Base-by-base conservation (phyloP, 2,888 invertebrate species). In the Pyralis farinalis region DNA sequence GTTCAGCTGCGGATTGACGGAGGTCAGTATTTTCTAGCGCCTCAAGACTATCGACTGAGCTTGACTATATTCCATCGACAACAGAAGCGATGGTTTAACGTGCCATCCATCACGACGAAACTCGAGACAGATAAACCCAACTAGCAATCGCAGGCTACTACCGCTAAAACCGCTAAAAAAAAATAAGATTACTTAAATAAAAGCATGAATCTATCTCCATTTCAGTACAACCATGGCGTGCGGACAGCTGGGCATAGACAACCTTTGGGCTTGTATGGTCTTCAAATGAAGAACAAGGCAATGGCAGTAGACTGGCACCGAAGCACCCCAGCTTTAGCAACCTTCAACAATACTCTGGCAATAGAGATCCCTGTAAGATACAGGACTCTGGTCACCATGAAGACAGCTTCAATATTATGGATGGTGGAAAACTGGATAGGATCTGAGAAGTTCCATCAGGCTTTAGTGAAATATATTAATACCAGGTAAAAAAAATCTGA, bases 391-490 rank as follows among this genome's bases (percentile, higher is more conserved):
- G 79, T 87, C 29, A 69, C 73, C 0, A 75, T 79, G 78, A 87
- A 87, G 50, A 87, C 87, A 0, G 85, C 83, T 0, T 75, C 87
- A 0, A 63, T 88, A 9, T 40, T 87, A 27, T 86, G 87, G 86
- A 88, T 88, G 88, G 53, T 88, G 7, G 86, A 87, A 44, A 84
- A 86, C 40, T 88, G 88, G 86, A 49, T 88, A 0, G 80, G 74
- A 1, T 59, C 76, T 0, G 73, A 83, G 38, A 78, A 69, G 59
- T 66, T 73, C 44, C 68, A 82, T 46, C 54, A 62, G 27, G 71
- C 84, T 1, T 49, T 88, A 37, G 70, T 81, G 22, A 74, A 77
- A 49, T 86, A 84, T 53, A 75, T 88, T 7, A 80, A 83, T 47
- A 66, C 66, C 38, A 71, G 64, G 75, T 63, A 45, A 55, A 45